Evolutionary conservation across 2,113 vertebrate genomes (phyloP), one percentile per base, ranked within the genome.

Genomic region (Dasyurus viverrinus): DNA sequence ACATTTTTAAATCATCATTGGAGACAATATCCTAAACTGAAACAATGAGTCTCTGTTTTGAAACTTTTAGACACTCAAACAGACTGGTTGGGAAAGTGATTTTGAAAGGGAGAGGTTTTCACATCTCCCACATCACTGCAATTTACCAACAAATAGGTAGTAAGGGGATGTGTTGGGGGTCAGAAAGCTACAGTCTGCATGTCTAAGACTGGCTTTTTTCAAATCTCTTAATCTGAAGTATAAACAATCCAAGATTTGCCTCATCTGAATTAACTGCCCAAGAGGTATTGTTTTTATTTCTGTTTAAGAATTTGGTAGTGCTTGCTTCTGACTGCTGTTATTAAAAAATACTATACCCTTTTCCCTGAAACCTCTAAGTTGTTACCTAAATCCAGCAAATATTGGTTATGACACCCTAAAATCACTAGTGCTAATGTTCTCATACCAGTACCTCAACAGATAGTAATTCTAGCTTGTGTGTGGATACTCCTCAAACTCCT

Each of bases 381-480:
- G 19, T 22, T 9, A 84, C 68, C 36, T 76, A 23, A 68, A 68
- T 27, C 60, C 30, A 68, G 7, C 19, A 23, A 84, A 84, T 84
- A 6, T 42, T 22, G n/a, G 5, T 84, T 84, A 42, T 4, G 11
- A n/a, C 19, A 84, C 2, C 27, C n/a, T 42, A 84, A 84, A 84
- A 2, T 0, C 0, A 27, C 1, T 24, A 4, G 9, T 76, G 76
- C 92, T 53, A 3, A n/a, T 54, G 50, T 52, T 95, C 92, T 91
- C 27, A 50, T 36, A 53, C 11, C 53, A 84, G 92, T 60, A 53
- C 27, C 24, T 42, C 91, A 90, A 36, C 95, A 95, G 89, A 93
- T 93, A 84, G 68, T 93, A 48, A 90, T 89, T 95, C 60, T 94
- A 92, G 96, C 93, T 90, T 2, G 89, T 94, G 95, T 53, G 93